A percentile compares a stretch with the other conserved stretches of the same genome.
Conservation (phyloP, 1,140 invertebrate species). For the Heterodera carotae region DNA sequence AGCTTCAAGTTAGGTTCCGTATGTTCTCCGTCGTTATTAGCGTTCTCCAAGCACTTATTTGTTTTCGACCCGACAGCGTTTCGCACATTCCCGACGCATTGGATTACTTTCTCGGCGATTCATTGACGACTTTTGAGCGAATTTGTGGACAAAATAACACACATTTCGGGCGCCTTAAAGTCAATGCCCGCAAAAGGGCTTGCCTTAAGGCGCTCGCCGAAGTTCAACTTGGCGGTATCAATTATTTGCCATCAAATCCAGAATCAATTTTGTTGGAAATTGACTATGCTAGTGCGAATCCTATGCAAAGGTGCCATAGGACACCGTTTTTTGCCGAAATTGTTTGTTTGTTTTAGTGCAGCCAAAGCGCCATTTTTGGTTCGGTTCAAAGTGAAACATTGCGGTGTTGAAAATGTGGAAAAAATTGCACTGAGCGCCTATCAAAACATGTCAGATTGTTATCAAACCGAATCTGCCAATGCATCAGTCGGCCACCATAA, state of each 20-base stretch:
- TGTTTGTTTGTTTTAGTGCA: constrained; percentile 73
- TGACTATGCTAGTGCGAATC: constrained; percentile 92
- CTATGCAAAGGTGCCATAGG: constrained; percentile 84
- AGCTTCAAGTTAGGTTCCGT: constrained; percentile 87
- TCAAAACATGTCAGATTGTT: constrained; percentile 3
- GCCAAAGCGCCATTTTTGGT: constrained; percentile 97
- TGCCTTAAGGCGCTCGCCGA: constrained; percentile 85
- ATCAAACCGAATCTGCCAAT: background rate
- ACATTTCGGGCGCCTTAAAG: constrained; percentile 86
- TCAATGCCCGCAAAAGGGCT: constrained; percentile 82
- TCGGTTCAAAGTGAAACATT: constrained; percentile 84
- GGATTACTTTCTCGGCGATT: constrained; percentile 70
- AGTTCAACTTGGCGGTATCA: constrained; percentile 85
- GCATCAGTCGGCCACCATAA: background rate
- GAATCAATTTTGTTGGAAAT: constrained; percentile 96
- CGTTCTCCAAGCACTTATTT: constrained; percentile 79
- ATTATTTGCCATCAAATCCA: constrained; percentile 96
- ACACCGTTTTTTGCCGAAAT: constrained; percentile 18
- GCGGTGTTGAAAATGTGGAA: constrained; percentile 91
- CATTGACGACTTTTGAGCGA: constrained; percentile 69
- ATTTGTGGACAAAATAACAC: constrained; percentile 94
- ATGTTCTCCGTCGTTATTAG: constrained; percentile 75
- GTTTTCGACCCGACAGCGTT: constrained; percentile 91
- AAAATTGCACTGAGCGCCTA: constrained; percentile 67
- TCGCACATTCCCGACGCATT: constrained; percentile 86